Evolutionary conservation across 2,888 invertebrate species (phyloP).

Genomic region (Ornithoptera alexandrae): DNA sequence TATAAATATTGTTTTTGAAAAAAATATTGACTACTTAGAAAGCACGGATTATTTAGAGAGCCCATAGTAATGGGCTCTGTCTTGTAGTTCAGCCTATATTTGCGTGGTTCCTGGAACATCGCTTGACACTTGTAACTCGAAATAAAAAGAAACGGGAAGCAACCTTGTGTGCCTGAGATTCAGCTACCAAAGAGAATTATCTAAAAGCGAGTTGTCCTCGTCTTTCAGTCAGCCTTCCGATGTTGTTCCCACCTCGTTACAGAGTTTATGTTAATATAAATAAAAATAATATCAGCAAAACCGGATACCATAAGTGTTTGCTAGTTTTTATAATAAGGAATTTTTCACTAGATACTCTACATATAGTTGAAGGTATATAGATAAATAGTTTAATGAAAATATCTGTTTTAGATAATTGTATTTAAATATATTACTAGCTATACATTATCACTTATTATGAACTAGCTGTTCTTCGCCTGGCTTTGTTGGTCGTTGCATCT

Average conservation of each 20-base stretch:
- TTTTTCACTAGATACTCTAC: too few relatives aligned
- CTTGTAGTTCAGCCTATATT: constrained; percentile 43
- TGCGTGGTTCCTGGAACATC: constrained; percentile 49
- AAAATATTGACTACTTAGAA: neutral
- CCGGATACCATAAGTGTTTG: too few relatives aligned
- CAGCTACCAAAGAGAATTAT: constrained; percentile 30
- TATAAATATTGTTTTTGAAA: neutral
- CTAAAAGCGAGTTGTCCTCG: constrained; percentile 25
- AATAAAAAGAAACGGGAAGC: constrained; percentile 30
- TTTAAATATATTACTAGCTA: too few relatives aligned
- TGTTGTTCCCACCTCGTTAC: constrained; percentile 33
- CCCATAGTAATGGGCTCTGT: neutral
- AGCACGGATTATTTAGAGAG: neutral
- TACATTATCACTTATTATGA: too few relatives aligned
- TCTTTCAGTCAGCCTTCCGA: constrained; percentile 19
- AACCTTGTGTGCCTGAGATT: constrained; percentile 31
- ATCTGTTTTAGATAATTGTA: too few relatives aligned
- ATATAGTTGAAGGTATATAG: too few relatives aligned
- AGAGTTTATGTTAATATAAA: constrained; percentile 9
- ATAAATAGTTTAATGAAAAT: too few relatives aligned
- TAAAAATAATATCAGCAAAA: too few relatives aligned
- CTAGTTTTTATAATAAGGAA: too few relatives aligned
- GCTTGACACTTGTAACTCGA: constrained; percentile 28
- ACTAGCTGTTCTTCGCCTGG: too few relatives aligned
- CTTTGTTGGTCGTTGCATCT: too few relatives aligned